Evolutionary conservation across 2,113 vertebrate species (phyloP), one percentile per base, ranked within the genome.

Genomic region (Himantopus leucocephalus): DNA sequence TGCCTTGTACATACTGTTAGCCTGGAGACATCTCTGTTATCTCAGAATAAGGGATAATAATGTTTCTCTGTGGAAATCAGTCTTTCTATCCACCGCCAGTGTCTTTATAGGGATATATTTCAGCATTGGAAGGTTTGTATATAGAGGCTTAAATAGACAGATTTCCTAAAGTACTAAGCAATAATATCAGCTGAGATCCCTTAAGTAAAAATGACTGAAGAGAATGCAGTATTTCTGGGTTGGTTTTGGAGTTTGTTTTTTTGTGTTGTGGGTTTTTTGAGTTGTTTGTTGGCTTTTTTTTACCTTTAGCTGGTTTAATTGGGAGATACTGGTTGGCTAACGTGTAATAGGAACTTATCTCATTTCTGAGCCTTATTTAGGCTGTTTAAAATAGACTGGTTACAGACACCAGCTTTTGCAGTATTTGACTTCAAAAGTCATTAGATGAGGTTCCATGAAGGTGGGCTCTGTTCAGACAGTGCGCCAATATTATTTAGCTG

Each of bases 1-100:
- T 92, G 20, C 26, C 24, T 41, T 58, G 5, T 67, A 9, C 2
- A 1, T 67, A 9, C n/a, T 68, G 32, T 37, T 78, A 91, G 56
- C n/a, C 26, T 63, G 63, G 59, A 78, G 41, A 67, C 26, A 71
- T 35, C 63, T 39, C 73, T 91, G 32, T 74, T 95, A 67, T 67
- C 27, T 87, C 56, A 84, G 77, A 93, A 55, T 59, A 74, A 93
- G 47, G 19, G 24, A 80, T 81, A 87, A 89, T 66, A 86, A 77
- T 45, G 11, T 77, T 97, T 37, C 92, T 94, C 88, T 63, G 52
- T 77, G 64, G 64, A 84, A 93, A 88, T 96, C 64, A 72, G 41
- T 26, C 43, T 75, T 88, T 85, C 30, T 64, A 7, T 92, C 48
- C 6, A 64, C 52, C 17, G 67, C 12, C 30, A 60, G 7, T 64